Evolutionary conservation across 64 coral and sea anemone genomes (phyloP).

Genomic region (Trachythela sp.): DNA sequence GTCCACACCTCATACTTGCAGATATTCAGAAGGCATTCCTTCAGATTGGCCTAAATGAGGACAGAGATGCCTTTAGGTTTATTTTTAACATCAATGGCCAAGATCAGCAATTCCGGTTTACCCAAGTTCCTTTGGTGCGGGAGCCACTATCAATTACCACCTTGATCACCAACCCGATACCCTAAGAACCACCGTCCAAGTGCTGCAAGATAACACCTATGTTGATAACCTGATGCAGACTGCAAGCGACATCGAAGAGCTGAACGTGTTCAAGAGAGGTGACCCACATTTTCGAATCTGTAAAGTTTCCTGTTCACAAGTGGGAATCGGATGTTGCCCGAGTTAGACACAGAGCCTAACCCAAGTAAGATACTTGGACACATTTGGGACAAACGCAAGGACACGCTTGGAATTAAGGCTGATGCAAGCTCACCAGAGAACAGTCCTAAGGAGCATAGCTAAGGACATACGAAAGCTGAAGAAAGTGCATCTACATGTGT

Average conservation of each 20-base stretch:
- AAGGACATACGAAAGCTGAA: neutral
- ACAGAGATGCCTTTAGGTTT: constrained; percentile 45
- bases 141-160: neutral
- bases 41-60: constrained; percentile 6
- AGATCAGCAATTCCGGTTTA: constrained; percentile 15
- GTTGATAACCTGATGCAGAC: neutral
- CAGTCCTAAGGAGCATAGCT: constrained; percentile 11
- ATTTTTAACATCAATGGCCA: constrained; percentile 34
- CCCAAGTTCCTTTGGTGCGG: neutral
- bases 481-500: constrained; percentile 28
- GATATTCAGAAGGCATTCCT: neutral
- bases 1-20: neutral
- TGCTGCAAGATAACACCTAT: neutral
- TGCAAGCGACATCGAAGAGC: neutral
- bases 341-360: neutral
- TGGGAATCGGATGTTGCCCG: neutral
- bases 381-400: neutral
- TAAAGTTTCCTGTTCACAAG: neutral
- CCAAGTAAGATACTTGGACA: neutral
- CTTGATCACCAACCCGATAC: neutral
- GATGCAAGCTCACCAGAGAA: neutral
- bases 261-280: neutral
- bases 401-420: neutral
- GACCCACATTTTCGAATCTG: neutral
- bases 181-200: neutral